A percentile compares a stretch with the other conserved stretches of the same genome.
These are phyloP conservation scores for Drosophila kokeensis DNA, from an alignment of 2,888 invertebrate species.

Conservation along the genomic window DNA sequence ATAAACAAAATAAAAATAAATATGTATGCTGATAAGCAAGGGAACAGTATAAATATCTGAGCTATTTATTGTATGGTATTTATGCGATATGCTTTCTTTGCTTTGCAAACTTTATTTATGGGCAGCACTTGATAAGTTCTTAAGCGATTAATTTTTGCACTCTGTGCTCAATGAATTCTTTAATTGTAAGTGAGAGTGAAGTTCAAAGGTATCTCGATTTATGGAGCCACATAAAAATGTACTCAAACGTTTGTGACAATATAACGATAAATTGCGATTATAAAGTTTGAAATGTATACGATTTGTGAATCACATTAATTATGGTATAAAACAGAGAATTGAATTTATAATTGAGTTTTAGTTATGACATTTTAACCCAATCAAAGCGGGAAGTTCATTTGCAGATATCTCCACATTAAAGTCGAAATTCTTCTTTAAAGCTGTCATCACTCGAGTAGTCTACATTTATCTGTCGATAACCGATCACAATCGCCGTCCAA, in stretches of 20 bases:
- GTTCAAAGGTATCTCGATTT: conserved; percentile 3
- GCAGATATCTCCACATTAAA: background rate
- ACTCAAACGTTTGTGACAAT: background rate
- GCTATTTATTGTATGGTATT: conserved; percentile 3
- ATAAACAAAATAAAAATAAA: conserved; percentile 13
- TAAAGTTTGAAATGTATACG: background rate
- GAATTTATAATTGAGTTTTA: background rate
- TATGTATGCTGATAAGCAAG: conserved; percentile 36
- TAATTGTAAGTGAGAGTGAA: background rate
- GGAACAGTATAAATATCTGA: conserved; percentile 31
- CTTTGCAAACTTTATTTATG: conserved; percentile 20
- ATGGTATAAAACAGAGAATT: no score
- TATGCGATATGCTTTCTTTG: conserved; percentile 13
- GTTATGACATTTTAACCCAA: background rate
- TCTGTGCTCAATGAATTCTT: background rate
- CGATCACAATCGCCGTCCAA: conserved; percentile 14
- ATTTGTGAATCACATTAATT: background rate
- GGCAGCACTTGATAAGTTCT: conserved; percentile 13
- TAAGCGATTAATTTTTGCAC: background rate
- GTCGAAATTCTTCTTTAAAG: background rate
- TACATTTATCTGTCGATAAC: background rate
- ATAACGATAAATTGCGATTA: background rate
- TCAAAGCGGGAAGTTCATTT: conserved; percentile 21
- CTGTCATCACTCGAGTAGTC: background rate
- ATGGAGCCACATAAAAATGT: background rate